phyloP scores from a whole-genome alignment of 2,888 invertebrate genomes.

The Plemyria rubiginata region DNA sequence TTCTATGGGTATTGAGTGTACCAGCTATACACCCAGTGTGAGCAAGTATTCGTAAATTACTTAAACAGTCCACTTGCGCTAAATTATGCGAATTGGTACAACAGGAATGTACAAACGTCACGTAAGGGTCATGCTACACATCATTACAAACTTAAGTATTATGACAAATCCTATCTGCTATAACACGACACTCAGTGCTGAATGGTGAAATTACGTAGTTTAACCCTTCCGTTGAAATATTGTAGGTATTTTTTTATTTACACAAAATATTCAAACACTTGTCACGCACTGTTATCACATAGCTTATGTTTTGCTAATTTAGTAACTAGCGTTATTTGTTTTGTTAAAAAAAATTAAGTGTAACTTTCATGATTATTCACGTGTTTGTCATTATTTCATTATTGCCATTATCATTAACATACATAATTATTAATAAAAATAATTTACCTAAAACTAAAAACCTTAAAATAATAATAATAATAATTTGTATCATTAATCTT shows the following conservation, averaged over 20 bases:
- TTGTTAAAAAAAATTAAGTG: neutral
- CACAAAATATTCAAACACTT: conserved; percentile 28
- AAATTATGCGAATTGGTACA: conserved; percentile 40
- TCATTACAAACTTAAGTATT: neutral
- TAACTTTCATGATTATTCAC: neutral
- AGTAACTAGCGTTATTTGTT: neutral
- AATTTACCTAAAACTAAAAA: too few relatives aligned
- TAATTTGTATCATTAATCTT: too few relatives aligned
- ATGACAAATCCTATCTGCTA: neutral
- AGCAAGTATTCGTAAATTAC: conserved; percentile 29
- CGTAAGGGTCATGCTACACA: conserved; percentile 22
- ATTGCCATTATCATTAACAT: too few relatives aligned
- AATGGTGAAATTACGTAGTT: neutral
- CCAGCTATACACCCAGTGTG: conserved; percentile 10
- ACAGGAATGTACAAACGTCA: conserved; percentile 28
- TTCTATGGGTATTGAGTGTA: conserved; percentile 1
- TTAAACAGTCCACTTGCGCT: conserved; percentile 35
- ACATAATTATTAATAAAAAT: too few relatives aligned
- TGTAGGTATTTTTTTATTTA: conserved; percentile 13
- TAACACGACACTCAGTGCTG: neutral
- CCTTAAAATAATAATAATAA: too few relatives aligned
- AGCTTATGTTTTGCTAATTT: conserved; percentile 2
- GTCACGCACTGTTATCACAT: conserved; percentile 28
- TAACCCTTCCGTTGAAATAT: conserved; percentile 15
- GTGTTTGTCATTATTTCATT: too few relatives aligned